Conservation (phyloP, 2,888 invertebrate genomes). For the Xylota segnis region DNA sequence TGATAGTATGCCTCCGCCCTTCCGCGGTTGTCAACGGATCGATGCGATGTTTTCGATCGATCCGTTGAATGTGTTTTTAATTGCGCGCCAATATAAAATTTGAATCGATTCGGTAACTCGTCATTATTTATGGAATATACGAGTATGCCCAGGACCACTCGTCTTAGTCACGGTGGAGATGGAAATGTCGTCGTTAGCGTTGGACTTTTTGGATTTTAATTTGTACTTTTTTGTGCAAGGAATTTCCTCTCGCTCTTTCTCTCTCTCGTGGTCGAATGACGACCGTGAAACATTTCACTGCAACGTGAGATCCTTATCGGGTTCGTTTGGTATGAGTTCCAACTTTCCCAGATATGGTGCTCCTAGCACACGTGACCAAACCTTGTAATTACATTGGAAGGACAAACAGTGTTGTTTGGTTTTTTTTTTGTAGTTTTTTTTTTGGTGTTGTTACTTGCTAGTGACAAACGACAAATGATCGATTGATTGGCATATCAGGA, state of each 20-base stretch:
- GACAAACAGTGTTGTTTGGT: slow-evolving; percentile 47
- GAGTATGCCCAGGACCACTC: slow-evolving; percentile 57
- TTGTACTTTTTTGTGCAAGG: slow-evolving; percentile 41
- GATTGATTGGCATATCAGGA: slow-evolving; percentile 76
- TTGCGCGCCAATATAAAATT: slow-evolving; percentile 74
- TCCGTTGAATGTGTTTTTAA: slow-evolving; percentile 72
- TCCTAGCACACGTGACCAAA: slow-evolving; percentile 73
- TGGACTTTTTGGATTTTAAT: slow-evolving; percentile 62
- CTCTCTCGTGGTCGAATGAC: neutral
- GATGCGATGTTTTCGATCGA: slow-evolving; percentile 14
- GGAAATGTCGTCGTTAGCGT: slow-evolving; percentile 27
- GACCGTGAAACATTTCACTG: slow-evolving; percentile 48
- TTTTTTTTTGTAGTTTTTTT: slow-evolving; percentile 19
- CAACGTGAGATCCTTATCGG: slow-evolving; percentile 64
- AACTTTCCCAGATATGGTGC: slow-evolving; percentile 70
- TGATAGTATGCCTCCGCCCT: slow-evolving; percentile 29
- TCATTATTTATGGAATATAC: slow-evolving; percentile 74
- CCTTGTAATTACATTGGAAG: slow-evolving; percentile 73
- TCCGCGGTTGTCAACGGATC: slow-evolving; percentile 4
- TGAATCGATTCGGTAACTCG: slow-evolving; percentile 75
- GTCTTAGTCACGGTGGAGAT: slow-evolving; percentile 52
- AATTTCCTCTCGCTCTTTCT: slow-evolving; percentile 30
- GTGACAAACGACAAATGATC: slow-evolving; percentile 76
- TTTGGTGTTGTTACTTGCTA: slow-evolving; percentile 28
- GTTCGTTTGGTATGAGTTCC: slow-evolving; percentile 56